Percentiles rank a stretch among this genome's conserved stretches.
Conservation (phyloP, 2,113 vertebrate genomes). For the Charina bottae region DNA sequence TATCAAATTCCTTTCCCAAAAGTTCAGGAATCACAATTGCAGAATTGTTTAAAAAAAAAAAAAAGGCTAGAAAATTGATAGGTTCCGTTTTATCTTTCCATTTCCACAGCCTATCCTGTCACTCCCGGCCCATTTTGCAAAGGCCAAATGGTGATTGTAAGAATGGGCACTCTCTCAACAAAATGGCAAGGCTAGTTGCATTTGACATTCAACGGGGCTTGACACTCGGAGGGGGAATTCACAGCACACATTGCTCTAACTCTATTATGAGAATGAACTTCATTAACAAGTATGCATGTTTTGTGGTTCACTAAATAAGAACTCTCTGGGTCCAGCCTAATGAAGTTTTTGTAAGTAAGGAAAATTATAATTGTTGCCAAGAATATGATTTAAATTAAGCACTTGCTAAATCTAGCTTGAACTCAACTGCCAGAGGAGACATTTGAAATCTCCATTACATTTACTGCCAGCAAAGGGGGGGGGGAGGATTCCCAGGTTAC, state of each 20-base stretch:
- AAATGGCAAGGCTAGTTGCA: constrained; percentile 18
- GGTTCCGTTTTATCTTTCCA: neutral
- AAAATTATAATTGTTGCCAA: constrained; percentile 27
- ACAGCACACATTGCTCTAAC: constrained; percentile 42
- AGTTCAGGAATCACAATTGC: neutral
- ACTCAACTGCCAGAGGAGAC: constrained; percentile 28
- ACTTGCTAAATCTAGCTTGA: constrained; percentile 34
- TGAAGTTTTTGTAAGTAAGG: constrained; percentile 28
- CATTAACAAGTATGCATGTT: constrained; percentile 9
- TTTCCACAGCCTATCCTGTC: neutral
- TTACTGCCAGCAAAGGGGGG: constrained; percentile 1
- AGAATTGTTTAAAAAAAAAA: neutral
- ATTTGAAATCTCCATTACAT: neutral
- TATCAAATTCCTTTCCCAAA: neutral
- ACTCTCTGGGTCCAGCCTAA: constrained; percentile 41
- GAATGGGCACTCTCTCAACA: neutral
- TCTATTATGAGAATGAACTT: constrained; percentile 23
- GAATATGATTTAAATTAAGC: constrained; percentile 1
- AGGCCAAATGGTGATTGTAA: neutral
- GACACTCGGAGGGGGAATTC: neutral
- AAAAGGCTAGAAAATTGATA: neutral
- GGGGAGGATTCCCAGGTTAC: constrained; percentile 17
- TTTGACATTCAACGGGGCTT: rapidly evolving
- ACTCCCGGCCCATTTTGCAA: neutral
- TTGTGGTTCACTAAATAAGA: constrained; percentile 24